phyloP scores from a whole-genome alignment of 2,113 vertebrate genomes.

The Oryzias melastigma region DNA sequence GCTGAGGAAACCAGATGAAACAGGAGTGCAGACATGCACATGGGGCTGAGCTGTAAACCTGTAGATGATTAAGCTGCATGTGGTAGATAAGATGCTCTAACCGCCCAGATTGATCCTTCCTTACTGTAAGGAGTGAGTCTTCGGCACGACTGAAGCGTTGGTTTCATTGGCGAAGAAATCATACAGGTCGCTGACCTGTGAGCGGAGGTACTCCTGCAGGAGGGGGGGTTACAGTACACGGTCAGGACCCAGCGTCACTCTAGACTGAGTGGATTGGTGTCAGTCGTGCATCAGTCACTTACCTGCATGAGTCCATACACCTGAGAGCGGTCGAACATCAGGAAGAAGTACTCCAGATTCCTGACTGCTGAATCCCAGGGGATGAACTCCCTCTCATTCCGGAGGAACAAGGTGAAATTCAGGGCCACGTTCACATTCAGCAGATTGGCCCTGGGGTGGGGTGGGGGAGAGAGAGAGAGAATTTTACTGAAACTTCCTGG shows the following conservation, averaged over 20 bases:
- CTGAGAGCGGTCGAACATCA: constrained; percentile 91
- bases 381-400: constrained; percentile 69
- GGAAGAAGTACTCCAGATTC: constrained; percentile 82
- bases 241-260: background rate
- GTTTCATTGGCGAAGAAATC: constrained; percentile 52
- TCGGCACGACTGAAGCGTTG: fast-evolving
- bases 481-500: no score
- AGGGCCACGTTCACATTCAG: constrained; percentile 79
- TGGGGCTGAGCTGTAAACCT: background rate
- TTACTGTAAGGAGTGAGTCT: constrained; percentile 82
- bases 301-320: constrained; percentile 88
- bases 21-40: no score
- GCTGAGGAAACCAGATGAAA: no score
- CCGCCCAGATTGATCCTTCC: constrained; percentile 31
- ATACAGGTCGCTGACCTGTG: constrained; percentile 79
- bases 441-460: constrained; percentile 71
- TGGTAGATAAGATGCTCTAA: background rate
- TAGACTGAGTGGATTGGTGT: background rate
- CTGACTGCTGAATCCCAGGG: constrained; percentile 83
- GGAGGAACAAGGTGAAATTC: constrained; percentile 82
- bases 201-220: constrained; percentile 79
- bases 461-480: no score
- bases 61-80: background rate
- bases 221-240: constrained; percentile 5
- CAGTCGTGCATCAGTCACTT: background rate